phyloP scores from a whole-genome alignment of 2,797 vertebrate species.

The Manis javanica region DNA sequence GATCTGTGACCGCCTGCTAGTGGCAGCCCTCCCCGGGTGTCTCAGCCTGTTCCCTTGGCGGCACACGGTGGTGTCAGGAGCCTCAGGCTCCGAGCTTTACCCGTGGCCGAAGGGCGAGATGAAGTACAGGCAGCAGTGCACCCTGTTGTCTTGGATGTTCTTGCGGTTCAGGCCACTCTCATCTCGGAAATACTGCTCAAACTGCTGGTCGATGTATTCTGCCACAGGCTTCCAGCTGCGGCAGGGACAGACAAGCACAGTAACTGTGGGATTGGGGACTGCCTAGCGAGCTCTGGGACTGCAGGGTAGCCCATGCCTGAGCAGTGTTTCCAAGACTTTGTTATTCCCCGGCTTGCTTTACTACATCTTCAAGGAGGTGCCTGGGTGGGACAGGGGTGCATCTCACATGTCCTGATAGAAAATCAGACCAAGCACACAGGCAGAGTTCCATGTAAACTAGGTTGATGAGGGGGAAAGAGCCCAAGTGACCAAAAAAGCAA shows the following conservation, averaged over 20 bases:
- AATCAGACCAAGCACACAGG: neutral
- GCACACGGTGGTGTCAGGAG: slow-evolving; percentile 42
- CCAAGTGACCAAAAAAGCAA: neutral
- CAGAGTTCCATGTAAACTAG: neutral
- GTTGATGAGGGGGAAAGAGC: neutral
- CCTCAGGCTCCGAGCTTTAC: slow-evolving; percentile 85
- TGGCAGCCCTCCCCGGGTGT: slow-evolving; percentile 64
- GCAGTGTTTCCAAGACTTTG: neutral
- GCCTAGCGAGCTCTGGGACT: slow-evolving; percentile 73
- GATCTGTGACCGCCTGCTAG: slow-evolving; percentile 70
- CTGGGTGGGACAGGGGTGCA: neutral
- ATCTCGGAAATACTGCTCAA: slow-evolving; percentile 98
- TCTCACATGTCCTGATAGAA: slow-evolving; percentile 16
- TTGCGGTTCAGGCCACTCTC: slow-evolving; percentile 98
- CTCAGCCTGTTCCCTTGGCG: slow-evolving; percentile 69
- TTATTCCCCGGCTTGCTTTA: neutral
- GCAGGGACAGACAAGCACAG: slow-evolving; percentile 69
- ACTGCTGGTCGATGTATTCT: slow-evolving; percentile 91
- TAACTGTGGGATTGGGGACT: slow-evolving; percentile 67
- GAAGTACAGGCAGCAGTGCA: slow-evolving; percentile 99
- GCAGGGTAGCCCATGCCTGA: neutral
- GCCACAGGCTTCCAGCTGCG: slow-evolving; percentile 96
- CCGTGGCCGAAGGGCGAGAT: slow-evolving; percentile 98
- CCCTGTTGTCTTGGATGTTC: slow-evolving; percentile 99
- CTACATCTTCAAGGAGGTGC: neutral